Evolutionary conservation across 2,113 vertebrate species (phyloP), one percentile per base, ranked within the genome.

Genomic region (Kryptolebias marmoratus): DNA sequence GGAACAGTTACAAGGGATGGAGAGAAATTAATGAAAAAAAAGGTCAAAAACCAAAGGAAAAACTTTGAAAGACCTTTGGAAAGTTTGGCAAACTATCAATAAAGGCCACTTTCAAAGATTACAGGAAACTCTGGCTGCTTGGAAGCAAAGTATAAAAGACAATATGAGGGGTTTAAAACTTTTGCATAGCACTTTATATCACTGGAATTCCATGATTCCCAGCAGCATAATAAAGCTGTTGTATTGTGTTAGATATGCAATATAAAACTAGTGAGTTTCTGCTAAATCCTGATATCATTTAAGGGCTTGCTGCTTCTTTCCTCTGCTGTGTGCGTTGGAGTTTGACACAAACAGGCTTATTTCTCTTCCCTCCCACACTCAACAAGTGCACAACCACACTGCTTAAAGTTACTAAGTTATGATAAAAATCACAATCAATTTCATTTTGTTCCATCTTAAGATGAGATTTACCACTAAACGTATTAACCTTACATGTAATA

Each of bases 251-350:
- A 28, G 12, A 30, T 16, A 50, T 50, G 30, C 4, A 31, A 52
- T 11, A 36, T 31, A 54, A 54, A 66, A 53, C 32, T 39, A 11
- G 42, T 39, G 64, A 54, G 32, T 53, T 53, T n/a, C 49, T 14
- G 27, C 31, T 2, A 28, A 3, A n/a, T 64, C 45, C 12, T 64
- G 28, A 49, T 50, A n/a, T 31, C 30, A 32, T 64, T 49, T 10
- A 18, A 14, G 2, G 28, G 32, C 57, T 42, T 32, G 13, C 57
- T 22, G 58, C 16, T 31, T 30, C 54, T 11, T 13, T 30, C 2
- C 39, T 18, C 28, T n/a, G 28, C 28, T 2, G 45, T 64, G 28
- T 64, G 61, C 16, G 61, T 49, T 64, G 30, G 61, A n/a, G 61
- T 64, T 64, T 22, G 22, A 61, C 42, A 28, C 11, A 45, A 39